Base-by-base conservation (phyloP, 2,888 invertebrate species). In the Luffia ferchaultella region DNA sequence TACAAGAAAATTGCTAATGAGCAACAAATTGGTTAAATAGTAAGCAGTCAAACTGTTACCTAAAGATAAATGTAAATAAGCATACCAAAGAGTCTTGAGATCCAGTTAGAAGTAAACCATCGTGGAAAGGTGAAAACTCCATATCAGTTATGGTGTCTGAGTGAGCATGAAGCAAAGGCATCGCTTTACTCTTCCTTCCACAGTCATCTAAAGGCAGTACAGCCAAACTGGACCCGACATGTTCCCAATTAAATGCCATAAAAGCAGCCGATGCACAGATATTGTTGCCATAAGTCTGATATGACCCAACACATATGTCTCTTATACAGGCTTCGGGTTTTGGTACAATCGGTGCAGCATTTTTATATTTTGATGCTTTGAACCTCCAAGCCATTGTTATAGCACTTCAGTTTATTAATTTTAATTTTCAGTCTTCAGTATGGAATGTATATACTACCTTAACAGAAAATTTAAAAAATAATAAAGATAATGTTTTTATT, bases 291-390 rank as follows among this genome's bases (percentile, higher is more conserved):
- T 93, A 96, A 16, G 96, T 96, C 70, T 95, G 95, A 75, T 97
- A 93, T 30, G 94, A 95, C 20, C 96, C 96, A 53, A 97, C 94
- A 63, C 91, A 92, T 60, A 98, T 89, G 72, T 97, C 97, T 59
- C 94, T 88, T 58, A 93, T 88, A 85, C 93, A 91, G 58, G 93
- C 92, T 86, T 97, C 97, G 53, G 96, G 95, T 73, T 97, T 97
- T 42, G 97, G 96, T 65, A 96, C 92, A 67, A 96, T 96, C 44
- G 97, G 96, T 60, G 95, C 93, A 57, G 97, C 96, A 91, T 98
- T 98, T 88, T 97, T 98, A 82, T 95, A 98, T 80, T 98, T 98
- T 56, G 97, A 97, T 71, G 96, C 95, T 87, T 97, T 97, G 85
- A 97, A 97, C 80, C 96, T 88, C 93, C 95, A 95, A 78, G 95